These are phyloP conservation scores for Nomada goodeniana DNA, from an alignment of 2,888 invertebrate species.

Conservation along the genomic window DNA sequence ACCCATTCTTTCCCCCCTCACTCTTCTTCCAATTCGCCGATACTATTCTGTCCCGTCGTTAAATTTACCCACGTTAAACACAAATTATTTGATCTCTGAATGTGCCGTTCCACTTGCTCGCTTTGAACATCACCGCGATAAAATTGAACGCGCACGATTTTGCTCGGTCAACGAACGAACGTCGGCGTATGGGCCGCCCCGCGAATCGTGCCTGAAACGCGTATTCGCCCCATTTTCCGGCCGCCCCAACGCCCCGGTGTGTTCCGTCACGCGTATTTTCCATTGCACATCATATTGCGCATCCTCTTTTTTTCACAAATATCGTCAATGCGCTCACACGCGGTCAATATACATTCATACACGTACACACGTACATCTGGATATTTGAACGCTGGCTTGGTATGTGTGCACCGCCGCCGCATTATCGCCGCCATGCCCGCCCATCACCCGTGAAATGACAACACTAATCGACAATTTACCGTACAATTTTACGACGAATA, in stretches of 20 bases:
- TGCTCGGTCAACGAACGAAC: slow-evolving; percentile 37
- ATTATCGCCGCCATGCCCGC: slow-evolving; percentile 78
- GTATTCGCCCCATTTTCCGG: slow-evolving; percentile 3
- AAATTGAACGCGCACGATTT: slow-evolving; percentile 6
- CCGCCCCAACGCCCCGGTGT: background rate
- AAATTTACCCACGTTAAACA: background rate
- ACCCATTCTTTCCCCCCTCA: background rate
- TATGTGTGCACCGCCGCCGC: slow-evolving; percentile 80
- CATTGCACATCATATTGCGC: background rate
- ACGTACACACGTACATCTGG: slow-evolving; percentile 56
- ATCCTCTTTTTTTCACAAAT: no score
- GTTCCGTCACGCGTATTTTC: background rate
- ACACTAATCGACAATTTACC: slow-evolving; percentile 74
- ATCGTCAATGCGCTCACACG: slow-evolving; percentile 26
- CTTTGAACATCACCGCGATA: slow-evolving; percentile 12
- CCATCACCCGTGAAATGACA: slow-evolving; percentile 68
- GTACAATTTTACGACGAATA: background rate
- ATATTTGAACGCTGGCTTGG: slow-evolving; percentile 80
- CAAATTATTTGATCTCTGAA: background rate
- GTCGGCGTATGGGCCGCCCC: slow-evolving; percentile 49
- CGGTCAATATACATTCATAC: slow-evolving; percentile 41
- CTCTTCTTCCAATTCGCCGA: background rate
- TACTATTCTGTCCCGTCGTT: background rate
- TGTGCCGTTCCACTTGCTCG: slow-evolving; percentile 26
- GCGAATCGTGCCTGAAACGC: slow-evolving; percentile 8